These are phyloP conservation scores for Chymomyza procnemis DNA, from an alignment of 2,888 invertebrate genomes.

Conservation along the genomic window DNA sequence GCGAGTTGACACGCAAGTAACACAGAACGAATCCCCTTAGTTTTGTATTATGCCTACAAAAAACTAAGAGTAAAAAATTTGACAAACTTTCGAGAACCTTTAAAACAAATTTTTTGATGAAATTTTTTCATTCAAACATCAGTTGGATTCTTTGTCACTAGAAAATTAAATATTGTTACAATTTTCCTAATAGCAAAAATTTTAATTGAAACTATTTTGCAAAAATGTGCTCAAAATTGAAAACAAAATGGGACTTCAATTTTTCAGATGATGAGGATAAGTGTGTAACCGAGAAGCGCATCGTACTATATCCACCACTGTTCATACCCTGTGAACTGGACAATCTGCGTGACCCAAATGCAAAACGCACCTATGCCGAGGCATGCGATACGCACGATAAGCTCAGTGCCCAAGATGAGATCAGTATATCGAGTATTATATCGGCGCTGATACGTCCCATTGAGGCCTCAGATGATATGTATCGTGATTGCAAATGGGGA, in stretches of 20 bases:
- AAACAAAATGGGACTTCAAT: neutral
- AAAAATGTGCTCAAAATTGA: neutral
- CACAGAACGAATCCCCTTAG: no score
- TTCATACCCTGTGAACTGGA: constrained; percentile 52
- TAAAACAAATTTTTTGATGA: no score
- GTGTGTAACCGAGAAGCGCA: neutral
- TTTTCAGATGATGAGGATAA: neutral
- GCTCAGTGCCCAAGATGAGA: constrained; percentile 68
- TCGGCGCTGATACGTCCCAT: constrained; percentile 62
- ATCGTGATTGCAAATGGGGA: constrained; percentile 54
- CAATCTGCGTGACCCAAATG: constrained; percentile 26
- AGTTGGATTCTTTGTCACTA: neutral
- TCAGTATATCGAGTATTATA: constrained; percentile 72
- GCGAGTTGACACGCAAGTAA: no score
- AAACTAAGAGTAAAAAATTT: no score
- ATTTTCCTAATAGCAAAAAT: neutral
- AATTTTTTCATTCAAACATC: no score
- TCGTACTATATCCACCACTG: constrained; percentile 49
- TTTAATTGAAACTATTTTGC: neutral
- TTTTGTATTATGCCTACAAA: no score
- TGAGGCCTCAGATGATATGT: constrained; percentile 54
- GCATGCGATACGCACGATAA: constrained; percentile 52
- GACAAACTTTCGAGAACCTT: no score
- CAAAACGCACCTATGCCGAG: neutral
- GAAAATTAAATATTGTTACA: neutral